Conservation (phyloP, 2,888 invertebrate genomes). For the Allolobophora icterica region DNA sequence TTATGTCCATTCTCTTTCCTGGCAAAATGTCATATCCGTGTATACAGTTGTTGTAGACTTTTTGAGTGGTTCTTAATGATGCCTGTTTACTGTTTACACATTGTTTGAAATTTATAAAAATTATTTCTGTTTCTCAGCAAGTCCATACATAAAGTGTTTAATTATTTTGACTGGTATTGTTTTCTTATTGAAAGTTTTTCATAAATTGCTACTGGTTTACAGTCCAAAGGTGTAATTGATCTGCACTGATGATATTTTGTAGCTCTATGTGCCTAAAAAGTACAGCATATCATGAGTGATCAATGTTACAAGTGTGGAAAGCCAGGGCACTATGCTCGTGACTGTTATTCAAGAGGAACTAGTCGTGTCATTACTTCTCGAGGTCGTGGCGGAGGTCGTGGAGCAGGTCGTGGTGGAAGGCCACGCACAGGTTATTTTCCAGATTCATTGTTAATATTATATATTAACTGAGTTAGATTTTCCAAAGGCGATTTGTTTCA, state of each 20-base stretch:
- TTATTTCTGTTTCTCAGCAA: conserved; percentile 12
- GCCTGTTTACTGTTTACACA: too few relatives aligned
- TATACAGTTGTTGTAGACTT: too few relatives aligned
- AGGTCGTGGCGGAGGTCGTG: conserved; percentile 35
- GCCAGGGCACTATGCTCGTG: conserved; percentile 66
- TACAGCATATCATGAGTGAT: conserved; percentile 30
- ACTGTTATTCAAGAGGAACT: conserved; percentile 44
- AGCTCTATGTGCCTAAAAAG: conserved; percentile 27
- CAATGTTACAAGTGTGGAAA: conserved; percentile 79
- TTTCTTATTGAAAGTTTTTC: too few relatives aligned
- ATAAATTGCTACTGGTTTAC: too few relatives aligned
- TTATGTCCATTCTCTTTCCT: too few relatives aligned
- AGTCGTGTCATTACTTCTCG: conserved; percentile 33
- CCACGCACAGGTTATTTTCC: neutral
- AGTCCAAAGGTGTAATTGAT: neutral
- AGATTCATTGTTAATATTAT: neutral
- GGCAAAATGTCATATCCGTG: too few relatives aligned
- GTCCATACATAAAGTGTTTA: too few relatives aligned
- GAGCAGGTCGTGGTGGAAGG: conserved; percentile 13
- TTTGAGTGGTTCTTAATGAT: too few relatives aligned
- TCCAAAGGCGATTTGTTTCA: neutral
- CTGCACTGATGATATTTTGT: neutral
- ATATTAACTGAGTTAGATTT: neutral
- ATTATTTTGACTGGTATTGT: too few relatives aligned
- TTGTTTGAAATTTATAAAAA: neutral